Evolutionary conservation across 1,140 invertebrate genomes (phyloP).

Genomic region (Spodoptera litura): DNA sequence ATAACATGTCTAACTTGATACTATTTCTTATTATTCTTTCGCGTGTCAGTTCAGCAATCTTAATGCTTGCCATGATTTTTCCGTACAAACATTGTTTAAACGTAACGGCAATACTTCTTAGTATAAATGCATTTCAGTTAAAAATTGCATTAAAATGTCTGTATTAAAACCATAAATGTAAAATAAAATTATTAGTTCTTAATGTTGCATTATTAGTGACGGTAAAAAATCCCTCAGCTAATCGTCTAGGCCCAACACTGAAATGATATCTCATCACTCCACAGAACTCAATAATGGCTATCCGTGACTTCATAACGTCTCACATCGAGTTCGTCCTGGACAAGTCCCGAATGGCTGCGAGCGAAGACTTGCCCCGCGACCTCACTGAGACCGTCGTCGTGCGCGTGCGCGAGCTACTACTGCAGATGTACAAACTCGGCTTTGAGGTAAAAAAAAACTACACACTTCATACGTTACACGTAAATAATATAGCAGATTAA

Average conservation of each 20-base stretch:
- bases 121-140: too few species aligned
- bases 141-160: too few species aligned
- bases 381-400: constrained; percentile 73
- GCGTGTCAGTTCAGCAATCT: too few species aligned
- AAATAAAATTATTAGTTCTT: too few species aligned
- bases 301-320: constrained; percentile 68
- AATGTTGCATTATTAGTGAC: not conserved
- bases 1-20: too few species aligned
- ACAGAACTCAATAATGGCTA: constrained; percentile 72
- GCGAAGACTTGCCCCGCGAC: constrained; percentile 79
- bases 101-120: too few species aligned
- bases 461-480: not conserved
- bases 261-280: not conserved
- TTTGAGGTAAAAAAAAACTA: constrained; percentile 89
- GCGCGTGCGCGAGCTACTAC: constrained; percentile 92
- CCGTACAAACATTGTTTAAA: too few species aligned
- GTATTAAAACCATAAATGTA: too few species aligned
- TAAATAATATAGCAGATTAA: not conserved
- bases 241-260: not conserved
- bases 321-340: constrained; percentile 69
- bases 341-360: not conserved
- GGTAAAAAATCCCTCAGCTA: not conserved
- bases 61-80: too few species aligned
- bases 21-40: too few species aligned
- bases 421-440: constrained; percentile 95